A percentile compares a stretch with the other conserved stretches of the same genome.
phyloP scores from a whole-genome alignment of 2,797 vertebrate species.

The Busarellus nigricollis region DNA sequence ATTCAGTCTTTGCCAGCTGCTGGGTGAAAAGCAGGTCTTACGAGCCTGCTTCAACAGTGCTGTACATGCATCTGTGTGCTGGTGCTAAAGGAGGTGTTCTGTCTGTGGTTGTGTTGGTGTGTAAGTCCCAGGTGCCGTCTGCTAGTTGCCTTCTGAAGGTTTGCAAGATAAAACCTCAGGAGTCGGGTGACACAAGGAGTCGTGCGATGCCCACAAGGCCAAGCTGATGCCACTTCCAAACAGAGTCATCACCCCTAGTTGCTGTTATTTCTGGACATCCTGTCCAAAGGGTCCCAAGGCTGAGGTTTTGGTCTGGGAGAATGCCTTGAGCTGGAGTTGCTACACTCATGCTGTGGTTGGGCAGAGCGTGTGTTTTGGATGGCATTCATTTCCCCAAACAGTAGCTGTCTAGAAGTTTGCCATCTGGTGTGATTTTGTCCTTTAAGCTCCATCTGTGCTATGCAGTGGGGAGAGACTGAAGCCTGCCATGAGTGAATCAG shows the following conservation, averaged over 20 bases:
- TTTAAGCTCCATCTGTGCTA: slow-evolving; percentile 4
- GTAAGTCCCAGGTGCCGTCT: not conserved
- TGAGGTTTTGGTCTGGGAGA: not conserved
- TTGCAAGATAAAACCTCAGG: not conserved
- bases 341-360: not conserved
- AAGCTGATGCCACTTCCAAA: not conserved
- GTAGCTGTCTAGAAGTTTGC: slow-evolving; percentile 26
- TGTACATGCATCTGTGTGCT: fast-evolving
- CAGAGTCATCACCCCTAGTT: not conserved
- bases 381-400: slow-evolving; percentile 2
- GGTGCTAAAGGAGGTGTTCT: not conserved
- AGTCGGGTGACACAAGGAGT: not conserved
- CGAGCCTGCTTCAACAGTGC: not conserved
- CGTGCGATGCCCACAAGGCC: fast-evolving
- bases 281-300: not conserved
- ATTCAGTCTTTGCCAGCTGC: not conserved
- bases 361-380: not conserved
- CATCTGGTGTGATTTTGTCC: slow-evolving; percentile 30
- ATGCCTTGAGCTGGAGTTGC: not conserved
- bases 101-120: not conserved
- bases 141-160: not conserved
- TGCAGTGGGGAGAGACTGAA: not conserved
- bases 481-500: not conserved
- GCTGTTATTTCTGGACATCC: not conserved
- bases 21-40: not conserved